A percentile compares a stretch with the other conserved stretches of the same genome.
Evolutionary conservation across 2,113 vertebrate genomes (phyloP).

Genomic region (Chloebia gouldiae): DNA sequence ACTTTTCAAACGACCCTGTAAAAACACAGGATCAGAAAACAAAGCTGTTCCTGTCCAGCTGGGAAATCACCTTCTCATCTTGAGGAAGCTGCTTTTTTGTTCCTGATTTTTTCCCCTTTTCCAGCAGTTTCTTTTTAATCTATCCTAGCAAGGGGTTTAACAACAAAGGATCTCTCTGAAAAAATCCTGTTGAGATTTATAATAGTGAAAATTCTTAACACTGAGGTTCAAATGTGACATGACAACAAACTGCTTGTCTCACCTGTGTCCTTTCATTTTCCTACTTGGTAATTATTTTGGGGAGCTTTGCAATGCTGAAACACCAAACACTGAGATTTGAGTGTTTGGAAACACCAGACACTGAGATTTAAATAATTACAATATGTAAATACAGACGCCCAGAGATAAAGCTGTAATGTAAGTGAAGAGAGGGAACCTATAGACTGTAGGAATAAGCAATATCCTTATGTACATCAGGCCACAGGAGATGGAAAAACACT

Average conservation of each 20-base stretch:
- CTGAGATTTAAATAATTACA: background rate
- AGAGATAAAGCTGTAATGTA: rapidly evolving
- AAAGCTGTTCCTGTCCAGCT: conserved; percentile 14
- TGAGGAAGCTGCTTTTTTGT: background rate
- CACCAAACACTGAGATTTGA: background rate
- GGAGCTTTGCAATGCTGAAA: background rate
- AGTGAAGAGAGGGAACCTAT: background rate
- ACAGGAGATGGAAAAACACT: background rate
- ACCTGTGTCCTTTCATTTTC: background rate
- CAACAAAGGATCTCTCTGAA: background rate
- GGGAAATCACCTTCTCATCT: background rate
- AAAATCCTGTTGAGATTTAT: background rate
- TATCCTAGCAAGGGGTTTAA: background rate
- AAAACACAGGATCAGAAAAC: background rate
- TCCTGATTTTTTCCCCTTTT: background rate
- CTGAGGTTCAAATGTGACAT: background rate
- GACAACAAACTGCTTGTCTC: background rate
- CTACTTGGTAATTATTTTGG: background rate
- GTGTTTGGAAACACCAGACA: background rate
- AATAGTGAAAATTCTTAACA: background rate
- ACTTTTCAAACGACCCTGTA: conserved; percentile 4
- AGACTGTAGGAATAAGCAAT: background rate
- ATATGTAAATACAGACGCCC: background rate
- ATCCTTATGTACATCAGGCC: background rate
- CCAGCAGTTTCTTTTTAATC: background rate